Evolutionary conservation across 2,797 vertebrate genomes (phyloP), one percentile per base, ranked within the genome.

Genomic region (Siniperca obscura): DNA sequence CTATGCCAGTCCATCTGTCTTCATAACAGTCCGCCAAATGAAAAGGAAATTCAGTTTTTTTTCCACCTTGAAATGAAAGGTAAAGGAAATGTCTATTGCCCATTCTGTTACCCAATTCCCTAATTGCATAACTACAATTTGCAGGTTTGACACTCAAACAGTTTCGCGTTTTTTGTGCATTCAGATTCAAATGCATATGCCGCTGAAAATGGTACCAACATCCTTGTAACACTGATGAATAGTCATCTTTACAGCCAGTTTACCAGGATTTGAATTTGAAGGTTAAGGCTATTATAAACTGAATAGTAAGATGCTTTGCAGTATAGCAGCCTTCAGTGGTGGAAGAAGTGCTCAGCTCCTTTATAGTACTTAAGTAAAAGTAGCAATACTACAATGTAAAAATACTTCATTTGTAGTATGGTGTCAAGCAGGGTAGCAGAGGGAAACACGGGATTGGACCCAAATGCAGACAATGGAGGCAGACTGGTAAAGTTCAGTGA

Each of bases 261-360:
- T 9, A 75, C 27, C 34, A 27, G 14, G 7, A 55, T 71, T 71
- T 67, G 21, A 14, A 44, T 71, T 68, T 42, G 46, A 50, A 36
- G 11, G 21, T 34, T 52, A 50, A 52, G 30, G 12, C 46, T 52
- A 12, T 52, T 34, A 34, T 6, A 68, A 36, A 68, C 19, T 36
- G 30, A 52, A n/a, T 12, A 16, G 48, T 69, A 69, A 69, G 48
- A 69, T 16, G 66, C 66, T 69, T 53, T 69, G 21, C 48, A 53
- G 66, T n/a, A 44, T 5, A 3, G 14, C 25, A 16, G 44, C 9
- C 42, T 48, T 21, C 4, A 67, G 50, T 40, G 16, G 38, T 53
- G 50, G 27, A 42, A 25, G 40, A 78, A 42, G 34, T 72, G 19
- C 60, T 71, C 25, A 27, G 68, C 10, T 52, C 12, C 5, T 57